Percentiles rank a stretch among this genome's conserved stretches.
Conservation (phyloP, 2,113 vertebrate species). For the Poecile atricapillus region DNA sequence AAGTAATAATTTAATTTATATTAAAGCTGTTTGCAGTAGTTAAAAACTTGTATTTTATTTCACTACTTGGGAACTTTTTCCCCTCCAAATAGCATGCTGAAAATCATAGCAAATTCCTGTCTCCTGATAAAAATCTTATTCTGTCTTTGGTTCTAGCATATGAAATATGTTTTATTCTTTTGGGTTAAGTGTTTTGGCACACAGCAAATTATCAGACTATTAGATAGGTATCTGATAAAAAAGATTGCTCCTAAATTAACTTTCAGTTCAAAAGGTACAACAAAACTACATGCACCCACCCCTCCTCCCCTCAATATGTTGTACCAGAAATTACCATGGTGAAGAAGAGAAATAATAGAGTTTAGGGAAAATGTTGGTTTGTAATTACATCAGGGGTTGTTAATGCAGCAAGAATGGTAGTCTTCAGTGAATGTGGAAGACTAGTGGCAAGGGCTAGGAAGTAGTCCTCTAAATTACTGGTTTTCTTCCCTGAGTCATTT, state of each 20-base stretch:
- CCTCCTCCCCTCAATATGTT: not conserved
- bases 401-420: not conserved
- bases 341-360: not conserved
- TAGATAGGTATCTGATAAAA: not conserved
- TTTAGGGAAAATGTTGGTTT: not conserved
- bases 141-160: not conserved
- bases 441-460: not conserved
- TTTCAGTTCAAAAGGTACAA: not conserved
- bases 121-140: not conserved
- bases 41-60: not conserved
- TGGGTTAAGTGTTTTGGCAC: not conserved
- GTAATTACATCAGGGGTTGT: not conserved
- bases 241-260: not conserved
- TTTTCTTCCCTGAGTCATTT: not conserved
- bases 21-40: not conserved
- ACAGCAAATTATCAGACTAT: not conserved
- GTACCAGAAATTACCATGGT: not conserved
- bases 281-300: not conserved
- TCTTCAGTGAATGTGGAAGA: not conserved
- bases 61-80: not conserved
- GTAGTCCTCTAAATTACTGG: not conserved
- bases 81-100: not conserved
- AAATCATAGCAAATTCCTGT: not conserved
- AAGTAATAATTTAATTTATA: not conserved
- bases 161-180: not conserved